Percentiles rank a stretch among this genome's conserved stretches.
phyloP scores from a whole-genome alignment of 2,113 vertebrate species.

The Xenus cinereus region DNA sequence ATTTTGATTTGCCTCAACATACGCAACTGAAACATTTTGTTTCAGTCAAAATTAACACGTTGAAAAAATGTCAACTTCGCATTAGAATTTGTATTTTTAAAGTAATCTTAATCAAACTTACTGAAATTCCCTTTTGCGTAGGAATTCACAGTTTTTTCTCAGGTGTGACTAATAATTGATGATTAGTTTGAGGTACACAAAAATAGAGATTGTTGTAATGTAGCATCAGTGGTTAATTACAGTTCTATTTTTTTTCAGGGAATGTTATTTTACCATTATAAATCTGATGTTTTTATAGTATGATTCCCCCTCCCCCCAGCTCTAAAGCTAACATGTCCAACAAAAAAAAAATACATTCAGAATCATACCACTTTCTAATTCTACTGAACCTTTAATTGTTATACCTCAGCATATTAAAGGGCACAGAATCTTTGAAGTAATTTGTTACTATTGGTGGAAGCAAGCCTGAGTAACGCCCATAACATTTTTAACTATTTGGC shows the following conservation, averaged over 20 bases:
- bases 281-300: neutral
- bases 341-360: conserved; percentile 8
- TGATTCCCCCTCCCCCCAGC: conserved; percentile 22
- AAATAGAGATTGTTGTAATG: neutral
- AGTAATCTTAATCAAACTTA: neutral
- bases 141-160: neutral
- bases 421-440: neutral
- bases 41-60: neutral
- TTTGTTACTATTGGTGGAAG: neutral
- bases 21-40: neutral
- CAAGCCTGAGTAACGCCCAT: neutral
- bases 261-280: neutral
- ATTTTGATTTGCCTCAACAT: neutral
- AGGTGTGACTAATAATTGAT: neutral
- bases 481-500: neutral
- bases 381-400: neutral
- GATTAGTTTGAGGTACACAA: neutral
- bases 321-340: neutral
- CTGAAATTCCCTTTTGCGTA: neutral
- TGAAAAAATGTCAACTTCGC: neutral
- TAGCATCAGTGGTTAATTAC: neutral
- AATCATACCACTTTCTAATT: neutral
- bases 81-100: neutral
- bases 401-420: neutral
- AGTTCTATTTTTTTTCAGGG: neutral